These are phyloP conservation scores for Trichoplusia ni DNA, from an alignment of 1,140 invertebrate species.

Conservation along the genomic window DNA sequence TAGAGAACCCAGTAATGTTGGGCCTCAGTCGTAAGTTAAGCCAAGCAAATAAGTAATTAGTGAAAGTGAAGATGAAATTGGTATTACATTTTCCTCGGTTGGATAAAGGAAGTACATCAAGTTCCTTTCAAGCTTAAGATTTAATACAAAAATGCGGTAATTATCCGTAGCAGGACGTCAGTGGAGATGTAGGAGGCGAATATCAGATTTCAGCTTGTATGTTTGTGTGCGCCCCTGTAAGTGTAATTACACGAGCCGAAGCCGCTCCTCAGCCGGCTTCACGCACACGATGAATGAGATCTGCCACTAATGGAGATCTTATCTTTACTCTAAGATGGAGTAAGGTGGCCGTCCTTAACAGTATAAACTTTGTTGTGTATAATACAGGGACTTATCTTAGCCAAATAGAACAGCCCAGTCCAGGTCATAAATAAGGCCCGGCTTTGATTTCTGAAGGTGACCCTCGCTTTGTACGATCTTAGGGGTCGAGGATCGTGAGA, in stretches of 20 bases:
- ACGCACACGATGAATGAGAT: constrained; percentile 74
- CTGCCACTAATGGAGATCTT: constrained; percentile 77
- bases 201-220: constrained; percentile 54
- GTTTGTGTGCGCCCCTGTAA: constrained; percentile 56
- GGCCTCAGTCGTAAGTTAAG: neutral
- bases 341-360: constrained; percentile 66
- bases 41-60: constrained; percentile 21
- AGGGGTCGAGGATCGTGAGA: constrained; percentile 55
- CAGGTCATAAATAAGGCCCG: constrained; percentile 76
- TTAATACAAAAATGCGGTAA: constrained; percentile 27
- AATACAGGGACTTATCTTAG: constrained; percentile 68
- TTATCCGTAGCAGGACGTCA: constrained; percentile 31
- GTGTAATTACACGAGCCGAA: constrained; percentile 63
- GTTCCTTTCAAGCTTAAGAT: constrained; percentile 19
- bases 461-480: constrained; percentile 59
- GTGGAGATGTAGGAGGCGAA: constrained; percentile 35
- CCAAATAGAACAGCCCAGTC: constrained; percentile 60
- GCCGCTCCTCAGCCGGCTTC: constrained; percentile 49
- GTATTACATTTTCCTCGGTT: constrained; percentile 11
- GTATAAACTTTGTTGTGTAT: constrained; percentile 69
- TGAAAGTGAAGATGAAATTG: neutral
- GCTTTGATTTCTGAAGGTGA: constrained; percentile 78
- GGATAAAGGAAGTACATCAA: constrained; percentile 3
- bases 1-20: neutral
- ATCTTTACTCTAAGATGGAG: constrained; percentile 67